phyloP scores from a whole-genome alignment of 30 jellyfish, hydroid and myxozoan genomes.

The Catostylus mosaicus region DNA sequence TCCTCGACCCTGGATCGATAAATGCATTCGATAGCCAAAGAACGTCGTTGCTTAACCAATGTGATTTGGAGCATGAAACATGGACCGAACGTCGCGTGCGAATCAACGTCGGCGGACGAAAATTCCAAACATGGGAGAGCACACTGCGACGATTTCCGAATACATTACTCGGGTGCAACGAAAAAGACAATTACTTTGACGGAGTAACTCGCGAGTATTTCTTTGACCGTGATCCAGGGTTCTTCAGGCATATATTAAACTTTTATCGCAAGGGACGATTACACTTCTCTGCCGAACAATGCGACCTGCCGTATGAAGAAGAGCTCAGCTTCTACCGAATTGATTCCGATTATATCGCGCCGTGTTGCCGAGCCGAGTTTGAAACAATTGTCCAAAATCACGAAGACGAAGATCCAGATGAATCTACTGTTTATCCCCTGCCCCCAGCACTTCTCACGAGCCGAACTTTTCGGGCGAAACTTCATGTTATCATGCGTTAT shows the following conservation, averaged over 20 bases:
- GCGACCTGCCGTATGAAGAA: constrained; percentile 87
- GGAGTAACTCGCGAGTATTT: constrained; percentile 51
- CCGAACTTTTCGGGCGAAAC: constrained; percentile 43
- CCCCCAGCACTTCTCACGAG: constrained; percentile 34
- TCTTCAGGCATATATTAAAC: constrained; percentile 77
- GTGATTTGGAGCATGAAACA: constrained; percentile 3
- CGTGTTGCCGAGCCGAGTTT: constrained; percentile 79
- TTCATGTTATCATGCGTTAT: constrained; percentile 54
- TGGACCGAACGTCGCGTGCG: constrained; percentile 67
- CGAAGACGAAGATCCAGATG: constrained; percentile 20
- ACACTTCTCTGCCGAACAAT: constrained; percentile 71
- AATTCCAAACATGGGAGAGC: constrained; percentile 82
- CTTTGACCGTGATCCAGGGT: constrained; percentile 83
- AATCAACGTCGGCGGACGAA: constrained; percentile 80
- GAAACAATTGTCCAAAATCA: constrained; percentile 26
- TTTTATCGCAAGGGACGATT: constrained; percentile 75
- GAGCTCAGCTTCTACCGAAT: constrained; percentile 72
- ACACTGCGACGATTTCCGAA: constrained; percentile 72
- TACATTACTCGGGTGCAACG: constrained; percentile 79
- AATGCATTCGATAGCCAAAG: constrained; percentile 19
- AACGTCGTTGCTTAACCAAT: constrained; percentile 10
- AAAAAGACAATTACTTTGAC: constrained; percentile 58
- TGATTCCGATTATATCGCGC: constrained; percentile 57
- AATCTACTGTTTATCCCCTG: constrained; percentile 23
- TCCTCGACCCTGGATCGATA: constrained; percentile 9